phyloP scores from a whole-genome alignment of 1,140 invertebrate genomes.

The Scylla paramamosain region DNA sequence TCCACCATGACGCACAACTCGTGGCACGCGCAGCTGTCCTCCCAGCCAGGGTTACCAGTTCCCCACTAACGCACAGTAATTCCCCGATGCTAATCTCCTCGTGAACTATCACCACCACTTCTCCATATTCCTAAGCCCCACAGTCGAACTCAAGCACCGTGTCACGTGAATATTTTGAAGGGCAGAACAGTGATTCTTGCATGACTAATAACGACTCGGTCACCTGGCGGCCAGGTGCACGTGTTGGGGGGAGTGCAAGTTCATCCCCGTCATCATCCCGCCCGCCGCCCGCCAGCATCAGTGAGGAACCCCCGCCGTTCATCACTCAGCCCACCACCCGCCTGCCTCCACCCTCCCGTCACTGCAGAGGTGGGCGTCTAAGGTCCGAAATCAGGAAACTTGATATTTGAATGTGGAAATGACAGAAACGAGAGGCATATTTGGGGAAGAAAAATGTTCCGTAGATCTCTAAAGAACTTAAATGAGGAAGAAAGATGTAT shows the following conservation, averaged over 20 bases:
- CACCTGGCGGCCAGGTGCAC: slow-evolving; percentile 53
- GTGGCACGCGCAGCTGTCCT: slow-evolving; percentile 60
- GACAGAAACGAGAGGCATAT: too few relatives aligned
- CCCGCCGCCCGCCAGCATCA: slow-evolving; percentile 46
- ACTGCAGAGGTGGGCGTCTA: background rate
- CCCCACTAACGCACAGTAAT: background rate
- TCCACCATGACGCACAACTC: slow-evolving; percentile 49
- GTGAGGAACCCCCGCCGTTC: slow-evolving; percentile 5
- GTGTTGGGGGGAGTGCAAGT: slow-evolving; percentile 65
- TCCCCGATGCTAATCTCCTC: background rate
- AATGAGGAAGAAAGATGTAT: too few relatives aligned
- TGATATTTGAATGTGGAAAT: background rate
- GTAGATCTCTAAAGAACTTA: too few relatives aligned
- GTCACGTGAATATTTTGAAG: background rate
- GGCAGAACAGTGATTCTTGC: background rate
- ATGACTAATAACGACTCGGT: background rate
- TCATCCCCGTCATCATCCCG: slow-evolving; percentile 61
- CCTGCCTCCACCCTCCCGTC: background rate
- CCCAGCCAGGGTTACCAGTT: background rate
- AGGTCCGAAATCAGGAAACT: background rate
- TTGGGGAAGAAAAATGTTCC: too few relatives aligned
- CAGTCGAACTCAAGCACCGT: background rate
- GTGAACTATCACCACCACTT: background rate
- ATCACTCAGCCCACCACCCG: background rate
- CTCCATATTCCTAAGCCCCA: background rate